Base-by-base conservation (phyloP, 2,888 invertebrate genomes). In the Tetramorium bicarinatum region DNA sequence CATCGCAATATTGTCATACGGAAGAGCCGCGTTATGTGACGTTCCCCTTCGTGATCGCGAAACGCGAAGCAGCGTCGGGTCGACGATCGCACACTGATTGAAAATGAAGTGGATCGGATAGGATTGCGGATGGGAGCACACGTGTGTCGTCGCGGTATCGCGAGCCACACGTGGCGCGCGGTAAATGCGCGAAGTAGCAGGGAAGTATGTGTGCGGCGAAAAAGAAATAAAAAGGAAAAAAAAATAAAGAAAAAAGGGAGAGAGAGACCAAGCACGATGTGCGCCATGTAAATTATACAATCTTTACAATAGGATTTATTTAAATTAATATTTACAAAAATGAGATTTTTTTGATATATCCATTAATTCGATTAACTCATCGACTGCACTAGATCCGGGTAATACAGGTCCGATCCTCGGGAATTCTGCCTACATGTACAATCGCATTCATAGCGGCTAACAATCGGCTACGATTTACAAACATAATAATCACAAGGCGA, bases 271-370 rank as follows among this genome's bases (percentile, higher is more conserved):
- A 89, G 67, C 85, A 84, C 59, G 72, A 83, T 84, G 54, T 52
- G 89, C 82, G 86, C 85, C 81, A 82, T 88, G 89, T 88, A 89
- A 92, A 92, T 92, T 91, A 92, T 93, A 93, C 90, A 93, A 93
- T 93, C 89, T 93, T 92, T 92, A 92, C 91, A 93, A 92, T 92
- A 92, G 91, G 90, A 93, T 93, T 93, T 93, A 93, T 93, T 93
- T 92, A 93, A 93, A 93, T 93, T 92, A 93, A 92, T 93, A 93
- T 93, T 93, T 93, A 93, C 93, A 93, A 93, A 93, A 93, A 92
- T 92, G 92, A 93, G 91, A 92, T 92, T 79, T 69, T 41, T 61
- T 75, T 92, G 88, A 52, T 76, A 76, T 77, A 79, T 79, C 56
- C 29, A 79, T 79, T 72, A 87, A 87, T 79, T 85, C 84, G 84